Base-by-base conservation (phyloP, 2,113 vertebrate species). In the Marmota monax region DNA sequence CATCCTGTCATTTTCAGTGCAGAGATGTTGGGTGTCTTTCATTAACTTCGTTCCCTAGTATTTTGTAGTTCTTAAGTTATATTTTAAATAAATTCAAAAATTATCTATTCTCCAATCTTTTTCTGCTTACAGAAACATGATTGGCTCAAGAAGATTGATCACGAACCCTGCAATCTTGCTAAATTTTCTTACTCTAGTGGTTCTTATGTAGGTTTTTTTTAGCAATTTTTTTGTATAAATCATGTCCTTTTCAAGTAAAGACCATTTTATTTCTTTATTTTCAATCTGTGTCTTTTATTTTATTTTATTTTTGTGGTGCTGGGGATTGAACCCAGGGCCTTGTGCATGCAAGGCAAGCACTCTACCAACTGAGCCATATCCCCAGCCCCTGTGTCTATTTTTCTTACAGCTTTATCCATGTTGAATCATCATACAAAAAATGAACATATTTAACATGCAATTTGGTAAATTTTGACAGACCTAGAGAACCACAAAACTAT, bases 31-130 rank as follows among this genome's bases (percentile, higher is more conserved):
- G 45, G 37, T 63, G n/a, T 80, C 29, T 76, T 85, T 76, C 14
- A 56, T 70, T 88, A 92, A 80, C 18, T 80, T 32, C 7, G 84
- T 42, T 27, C 3, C 12, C 83, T 88, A 51, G 13, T n/a, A 89
- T 80, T 87, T 92, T 77, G 39, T 77, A 17, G 61, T 90, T 92
- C 92, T 96, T 25, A n/a, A 39, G 29, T 88, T 89, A 9, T 87
- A 9, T 90, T 94, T 73, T 67, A 56, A 88, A 72, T 58, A 13
- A n/a, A 42, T 37, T 79, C n/a, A 56, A 72, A 51, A 4, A 7
- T 39, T 70, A 74, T 58, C 87, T 23, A n/a, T 84, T 84, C 1
- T 79, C 56, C 8, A 37, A 80, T 63, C 91, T 13, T 95, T 92
- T 79, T 27, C 18, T 74, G 14, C 78, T 88, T 89, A 39, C 17